Conservation (phyloP, 2,113 vertebrate genomes). For the Sinocyclocheilus anophthalmus region DNA sequence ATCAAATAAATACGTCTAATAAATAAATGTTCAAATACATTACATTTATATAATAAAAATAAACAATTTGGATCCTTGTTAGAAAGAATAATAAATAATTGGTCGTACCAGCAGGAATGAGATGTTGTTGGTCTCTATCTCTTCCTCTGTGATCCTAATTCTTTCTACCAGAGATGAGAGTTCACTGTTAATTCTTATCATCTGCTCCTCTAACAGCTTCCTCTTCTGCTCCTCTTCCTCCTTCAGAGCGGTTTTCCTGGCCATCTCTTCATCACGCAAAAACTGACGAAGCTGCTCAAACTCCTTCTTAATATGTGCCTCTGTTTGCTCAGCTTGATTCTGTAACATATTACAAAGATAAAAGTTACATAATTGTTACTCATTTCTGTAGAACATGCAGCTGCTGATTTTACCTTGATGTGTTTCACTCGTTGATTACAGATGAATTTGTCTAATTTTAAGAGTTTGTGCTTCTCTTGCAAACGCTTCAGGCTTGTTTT, state of each 20-base stretch:
- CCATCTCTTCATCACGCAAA: slow-evolving; percentile 42
- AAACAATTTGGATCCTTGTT: background rate
- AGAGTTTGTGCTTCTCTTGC: slow-evolving; percentile 39
- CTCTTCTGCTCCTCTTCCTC: slow-evolving; percentile 52
- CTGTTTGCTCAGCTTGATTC: slow-evolving; percentile 44
- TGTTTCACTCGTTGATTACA: slow-evolving; percentile 31
- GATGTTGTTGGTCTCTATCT: slow-evolving; percentile 30
- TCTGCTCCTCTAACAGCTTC: slow-evolving; percentile 24
- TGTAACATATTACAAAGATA: background rate
- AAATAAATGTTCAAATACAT: too few relatives aligned
- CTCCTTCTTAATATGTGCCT: slow-evolving; percentile 39
- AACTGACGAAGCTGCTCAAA: slow-evolving; percentile 52
- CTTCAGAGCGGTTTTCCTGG: slow-evolving; percentile 28
- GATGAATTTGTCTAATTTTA: slow-evolving; percentile 37
- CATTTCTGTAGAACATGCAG: background rate
- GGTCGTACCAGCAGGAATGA: slow-evolving; percentile 53
- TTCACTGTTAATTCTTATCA: slow-evolving; percentile 4
- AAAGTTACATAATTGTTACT: background rate
- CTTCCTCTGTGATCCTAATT: slow-evolving; percentile 16
- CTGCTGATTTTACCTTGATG: slow-evolving; percentile 50
- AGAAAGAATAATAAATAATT: background rate
- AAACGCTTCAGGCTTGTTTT: slow-evolving; percentile 36
- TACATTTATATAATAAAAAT: too few relatives aligned
- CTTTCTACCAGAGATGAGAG: slow-evolving; percentile 41
- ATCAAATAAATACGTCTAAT: too few relatives aligned